phyloP scores from a whole-genome alignment of 2,113 vertebrate genomes.

The Arenaria interpres region DNA sequence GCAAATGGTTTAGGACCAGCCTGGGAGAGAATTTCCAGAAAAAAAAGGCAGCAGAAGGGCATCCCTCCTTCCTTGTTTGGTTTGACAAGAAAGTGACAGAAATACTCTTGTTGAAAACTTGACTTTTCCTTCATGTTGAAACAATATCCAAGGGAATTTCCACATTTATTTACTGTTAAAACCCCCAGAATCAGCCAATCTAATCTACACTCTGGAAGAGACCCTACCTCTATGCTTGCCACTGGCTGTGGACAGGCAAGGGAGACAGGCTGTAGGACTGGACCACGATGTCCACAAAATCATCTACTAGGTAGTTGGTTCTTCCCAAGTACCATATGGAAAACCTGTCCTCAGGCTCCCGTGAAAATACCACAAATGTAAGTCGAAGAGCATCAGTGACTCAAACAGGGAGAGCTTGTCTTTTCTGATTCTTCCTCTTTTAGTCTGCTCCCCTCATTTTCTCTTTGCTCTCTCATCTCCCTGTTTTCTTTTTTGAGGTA shows the following conservation, averaged over 20 bases:
- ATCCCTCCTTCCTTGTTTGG: neutral
- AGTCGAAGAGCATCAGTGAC: neutral
- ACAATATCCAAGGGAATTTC: neutral
- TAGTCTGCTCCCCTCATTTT: neutral
- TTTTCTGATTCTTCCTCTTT: neutral
- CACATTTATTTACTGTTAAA: neutral
- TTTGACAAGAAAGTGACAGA: neutral
- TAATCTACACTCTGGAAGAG: fast-evolving
- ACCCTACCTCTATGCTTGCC: neutral
- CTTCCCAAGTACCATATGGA: neutral
- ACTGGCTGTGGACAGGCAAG: neutral
- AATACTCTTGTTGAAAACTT: neutral
- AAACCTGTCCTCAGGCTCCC: neutral
- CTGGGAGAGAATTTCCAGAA: neutral
- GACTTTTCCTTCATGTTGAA: neutral
- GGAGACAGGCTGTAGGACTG: neutral
- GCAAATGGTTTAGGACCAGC: neutral
- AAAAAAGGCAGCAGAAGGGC: neutral
- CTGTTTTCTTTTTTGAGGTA: neutral
- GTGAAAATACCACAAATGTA: neutral
- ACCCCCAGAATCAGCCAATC: neutral
- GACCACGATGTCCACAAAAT: neutral
- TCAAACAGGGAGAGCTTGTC: neutral
- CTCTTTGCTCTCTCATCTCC: neutral
- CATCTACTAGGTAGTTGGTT: neutral